phyloP scores from a whole-genome alignment of 2,113 vertebrate genomes.

The Arothron firmamentum region DNA sequence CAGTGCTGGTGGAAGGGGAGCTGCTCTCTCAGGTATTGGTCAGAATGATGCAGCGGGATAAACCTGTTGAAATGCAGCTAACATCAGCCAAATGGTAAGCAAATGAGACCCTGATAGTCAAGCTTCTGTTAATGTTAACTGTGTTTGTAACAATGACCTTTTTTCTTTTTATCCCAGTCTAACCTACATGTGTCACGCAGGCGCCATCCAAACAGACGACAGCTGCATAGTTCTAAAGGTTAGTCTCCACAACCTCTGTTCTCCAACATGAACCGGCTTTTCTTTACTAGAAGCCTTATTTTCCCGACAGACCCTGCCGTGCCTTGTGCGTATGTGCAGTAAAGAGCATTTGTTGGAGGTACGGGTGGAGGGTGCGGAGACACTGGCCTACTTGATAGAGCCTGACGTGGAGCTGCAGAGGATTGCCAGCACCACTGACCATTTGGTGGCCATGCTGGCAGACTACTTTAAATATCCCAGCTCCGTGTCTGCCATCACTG shows the following conservation, averaged over 20 bases:
- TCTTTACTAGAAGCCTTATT: not conserved
- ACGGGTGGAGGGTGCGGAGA: conserved; percentile 95
- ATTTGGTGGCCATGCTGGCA: conserved; percentile 93
- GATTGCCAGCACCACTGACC: conserved; percentile 94
- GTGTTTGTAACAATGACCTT: not conserved
- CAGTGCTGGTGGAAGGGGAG: conserved; percentile 94
- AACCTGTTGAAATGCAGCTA: conserved; percentile 98
- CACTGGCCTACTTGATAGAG: conserved; percentile 94
- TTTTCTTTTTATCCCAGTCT: conserved; percentile 74
- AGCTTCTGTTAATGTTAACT: not conserved
- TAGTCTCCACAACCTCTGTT: conserved; percentile 13
- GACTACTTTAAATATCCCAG: conserved; percentile 99
- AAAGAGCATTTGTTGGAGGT: conserved; percentile 95
- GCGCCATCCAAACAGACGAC: conserved; percentile 91
- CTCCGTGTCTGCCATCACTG: conserved; percentile 96
- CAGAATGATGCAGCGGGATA: conserved; percentile 98
- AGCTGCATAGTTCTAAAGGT: conserved; percentile 92
- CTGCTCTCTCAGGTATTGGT: conserved; percentile 95
- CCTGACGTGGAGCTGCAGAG: conserved; percentile 95
- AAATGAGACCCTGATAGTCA: accelerated
- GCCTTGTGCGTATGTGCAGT: conserved; percentile 97
- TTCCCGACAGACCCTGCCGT: conserved; percentile 85
- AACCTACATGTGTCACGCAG: conserved; percentile 99
- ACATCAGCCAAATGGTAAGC: conserved; percentile 98
- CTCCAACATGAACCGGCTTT: not conserved